Evolutionary conservation across 2,797 vertebrate genomes (phyloP).

Genomic region (Acanthornis magna): DNA sequence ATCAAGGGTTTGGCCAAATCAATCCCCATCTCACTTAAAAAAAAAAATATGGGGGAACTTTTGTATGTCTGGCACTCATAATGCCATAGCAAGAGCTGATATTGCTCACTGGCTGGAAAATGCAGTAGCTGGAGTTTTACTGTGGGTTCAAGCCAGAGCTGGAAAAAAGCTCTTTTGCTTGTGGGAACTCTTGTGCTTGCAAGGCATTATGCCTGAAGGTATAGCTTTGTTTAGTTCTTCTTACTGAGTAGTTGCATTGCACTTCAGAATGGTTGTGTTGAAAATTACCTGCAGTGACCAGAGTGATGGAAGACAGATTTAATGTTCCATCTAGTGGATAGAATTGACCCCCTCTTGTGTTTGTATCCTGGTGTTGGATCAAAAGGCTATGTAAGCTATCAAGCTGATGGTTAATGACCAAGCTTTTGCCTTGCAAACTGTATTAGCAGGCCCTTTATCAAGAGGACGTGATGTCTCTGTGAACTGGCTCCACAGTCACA

Average conservation of each 20-base stretch:
- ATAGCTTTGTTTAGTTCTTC: not conserved
- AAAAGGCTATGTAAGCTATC: not conserved
- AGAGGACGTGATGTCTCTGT: not conserved
- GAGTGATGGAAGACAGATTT: not conserved
- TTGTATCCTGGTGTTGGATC: not conserved
- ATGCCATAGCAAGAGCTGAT: not conserved
- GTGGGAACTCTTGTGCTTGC: not conserved
- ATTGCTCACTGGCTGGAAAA: not conserved
- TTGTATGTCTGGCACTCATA: not conserved
- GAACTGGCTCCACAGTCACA: conserved; percentile 9
- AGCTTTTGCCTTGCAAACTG: conserved; percentile 5
- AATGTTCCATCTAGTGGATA: not conserved
- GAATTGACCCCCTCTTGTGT: not conserved
- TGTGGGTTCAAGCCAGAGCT: not conserved
- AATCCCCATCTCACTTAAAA: not conserved
- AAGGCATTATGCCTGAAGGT: not conserved
- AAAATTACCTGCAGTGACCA: not conserved
- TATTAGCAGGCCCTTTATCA: conserved; percentile 11
- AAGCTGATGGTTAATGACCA: conserved; percentile 8
- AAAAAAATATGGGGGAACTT: rapidly evolving
- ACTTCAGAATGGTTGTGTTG: not conserved
- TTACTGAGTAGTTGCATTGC: not conserved
- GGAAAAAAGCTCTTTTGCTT: not conserved
- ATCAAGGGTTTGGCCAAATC: not conserved
- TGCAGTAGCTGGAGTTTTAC: not conserved